Base-by-base conservation (phyloP, 1,140 invertebrate species). In the Lordiphosa collinella region DNA sequence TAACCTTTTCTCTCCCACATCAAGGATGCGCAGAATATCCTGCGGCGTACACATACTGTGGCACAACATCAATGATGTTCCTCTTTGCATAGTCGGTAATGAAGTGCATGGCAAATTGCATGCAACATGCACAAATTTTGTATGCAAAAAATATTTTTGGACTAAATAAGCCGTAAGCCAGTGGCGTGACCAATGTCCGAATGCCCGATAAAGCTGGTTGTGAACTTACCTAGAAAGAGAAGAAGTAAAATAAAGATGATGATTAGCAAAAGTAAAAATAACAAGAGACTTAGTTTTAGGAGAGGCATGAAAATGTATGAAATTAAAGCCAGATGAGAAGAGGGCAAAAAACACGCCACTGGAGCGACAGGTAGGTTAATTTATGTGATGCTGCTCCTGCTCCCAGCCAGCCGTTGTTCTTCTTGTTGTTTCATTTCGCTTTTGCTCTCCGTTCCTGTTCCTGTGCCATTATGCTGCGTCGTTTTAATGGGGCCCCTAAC, bases 301-400 rank as follows among this genome's bases (percentile, higher is more conserved):
- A 6, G 22, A 4, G 22, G 22, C 40, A 71, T 66, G 57, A 54
- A 80, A 84, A 71, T 82, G 82, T 46, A 38, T 18, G 56, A 16
- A 13, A 25, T 36, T 35, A 16, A 32, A 31, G 11, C 38, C 7
- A 13, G 36, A 31, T n/a, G 47, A 13, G 14, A 25, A 38, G n/a
- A 32, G n/a, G 25, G 44, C 7, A 44, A 44, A 34, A n/a, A 43
- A 52, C 56, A 72, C 55, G 48, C 58, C 55, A 64, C 43, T 64
- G 58, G 73, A 68, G 78, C 78, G 78, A 84, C 78, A 84, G 78
- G 78, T 84, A 84, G 78, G 84, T 84, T 73, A 84, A 84, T 84
- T 84, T 84, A 84, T 84, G 72, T 78, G 78, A 69, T 54, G 49
- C 43, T 68, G 56, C 56, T 50, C 40, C 10, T 53, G 50, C 31